Evolutionary conservation across 2,888 invertebrate species (phyloP).

Genomic region (Macaria notata): DNA sequence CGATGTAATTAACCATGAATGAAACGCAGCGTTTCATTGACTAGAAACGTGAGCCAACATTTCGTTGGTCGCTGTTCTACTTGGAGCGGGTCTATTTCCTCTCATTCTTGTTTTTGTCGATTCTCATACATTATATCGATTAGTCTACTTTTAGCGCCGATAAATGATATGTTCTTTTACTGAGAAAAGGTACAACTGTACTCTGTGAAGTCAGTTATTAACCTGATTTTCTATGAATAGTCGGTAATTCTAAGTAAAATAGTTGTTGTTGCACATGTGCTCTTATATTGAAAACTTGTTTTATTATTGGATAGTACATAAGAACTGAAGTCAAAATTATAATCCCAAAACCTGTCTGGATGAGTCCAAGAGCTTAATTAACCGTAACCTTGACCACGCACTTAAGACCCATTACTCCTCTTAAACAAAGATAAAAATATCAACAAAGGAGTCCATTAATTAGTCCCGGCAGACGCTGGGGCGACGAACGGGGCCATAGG

Average conservation of each 20-base stretch:
- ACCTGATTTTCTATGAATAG: no score
- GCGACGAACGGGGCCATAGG: constrained; percentile 61
- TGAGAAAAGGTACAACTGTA: no score
- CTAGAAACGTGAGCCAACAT: constrained; percentile 73
- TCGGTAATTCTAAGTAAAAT: no score
- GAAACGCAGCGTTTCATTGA: constrained; percentile 76
- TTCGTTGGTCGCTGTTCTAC: constrained; percentile 46
- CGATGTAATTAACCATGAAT: constrained; percentile 75
- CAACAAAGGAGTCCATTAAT: constrained; percentile 36
- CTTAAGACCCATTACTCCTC: constrained; percentile 11
- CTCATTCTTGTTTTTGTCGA: constrained; percentile 20
- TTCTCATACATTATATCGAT: constrained; percentile 9
- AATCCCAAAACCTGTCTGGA: no score
- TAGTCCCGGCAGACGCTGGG: constrained; percentile 51
- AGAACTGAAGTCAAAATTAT: no score
- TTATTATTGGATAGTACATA: no score
- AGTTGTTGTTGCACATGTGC: no score
- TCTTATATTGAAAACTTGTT: no score
- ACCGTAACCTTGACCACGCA: constrained; percentile 14
- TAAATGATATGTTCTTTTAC: constrained; percentile 6
- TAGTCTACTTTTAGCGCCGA: constrained; percentile 7
- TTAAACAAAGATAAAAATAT: constrained; percentile 24
- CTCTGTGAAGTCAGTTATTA: no score
- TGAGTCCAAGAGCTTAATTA: not conserved
- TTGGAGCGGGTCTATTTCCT: constrained; percentile 25